Conservation (phyloP, 2,888 invertebrate species). For the Calameuta pallipes region DNA sequence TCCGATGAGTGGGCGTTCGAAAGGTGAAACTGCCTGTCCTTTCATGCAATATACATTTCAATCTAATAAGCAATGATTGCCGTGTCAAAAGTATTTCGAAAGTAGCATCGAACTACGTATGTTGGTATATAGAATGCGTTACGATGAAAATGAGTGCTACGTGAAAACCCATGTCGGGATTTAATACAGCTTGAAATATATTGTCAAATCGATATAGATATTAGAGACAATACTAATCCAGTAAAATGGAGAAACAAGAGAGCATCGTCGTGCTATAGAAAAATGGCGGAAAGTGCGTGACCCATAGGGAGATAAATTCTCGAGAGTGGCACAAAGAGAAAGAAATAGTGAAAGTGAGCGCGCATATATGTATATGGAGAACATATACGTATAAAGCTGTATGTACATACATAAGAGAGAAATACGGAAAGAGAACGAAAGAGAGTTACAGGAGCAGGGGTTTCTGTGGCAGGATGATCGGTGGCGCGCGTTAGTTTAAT, state of each 20-base stretch:
- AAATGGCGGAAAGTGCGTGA: background rate
- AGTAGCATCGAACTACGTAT: background rate
- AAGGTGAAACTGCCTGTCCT: slow-evolving; percentile 30
- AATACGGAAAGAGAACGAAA: background rate
- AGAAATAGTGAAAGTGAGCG: slow-evolving; percentile 11
- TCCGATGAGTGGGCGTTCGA: slow-evolving; percentile 27
- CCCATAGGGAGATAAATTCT: background rate
- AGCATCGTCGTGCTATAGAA: background rate
- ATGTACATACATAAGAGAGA: background rate
- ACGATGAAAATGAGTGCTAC: background rate
- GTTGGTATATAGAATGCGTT: background rate
- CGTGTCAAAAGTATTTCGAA: background rate
- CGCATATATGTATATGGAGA: background rate
- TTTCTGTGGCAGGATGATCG: slow-evolving; percentile 63
- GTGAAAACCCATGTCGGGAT: background rate
- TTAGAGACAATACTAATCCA: background rate
- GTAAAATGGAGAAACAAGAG: background rate
- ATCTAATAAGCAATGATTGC: background rate
- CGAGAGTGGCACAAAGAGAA: slow-evolving; percentile 23
- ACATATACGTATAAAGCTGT: background rate
- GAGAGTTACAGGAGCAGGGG: slow-evolving; percentile 41
- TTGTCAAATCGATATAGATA: background rate
- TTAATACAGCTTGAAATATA: background rate
- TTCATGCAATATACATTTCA: background rate
- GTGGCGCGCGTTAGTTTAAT: slow-evolving; percentile 65